Percentiles rank a stretch among this genome's conserved stretches.
Evolutionary conservation across 1,140 invertebrate genomes (phyloP).

Genomic region (Drosophila punjabiensis): DNA sequence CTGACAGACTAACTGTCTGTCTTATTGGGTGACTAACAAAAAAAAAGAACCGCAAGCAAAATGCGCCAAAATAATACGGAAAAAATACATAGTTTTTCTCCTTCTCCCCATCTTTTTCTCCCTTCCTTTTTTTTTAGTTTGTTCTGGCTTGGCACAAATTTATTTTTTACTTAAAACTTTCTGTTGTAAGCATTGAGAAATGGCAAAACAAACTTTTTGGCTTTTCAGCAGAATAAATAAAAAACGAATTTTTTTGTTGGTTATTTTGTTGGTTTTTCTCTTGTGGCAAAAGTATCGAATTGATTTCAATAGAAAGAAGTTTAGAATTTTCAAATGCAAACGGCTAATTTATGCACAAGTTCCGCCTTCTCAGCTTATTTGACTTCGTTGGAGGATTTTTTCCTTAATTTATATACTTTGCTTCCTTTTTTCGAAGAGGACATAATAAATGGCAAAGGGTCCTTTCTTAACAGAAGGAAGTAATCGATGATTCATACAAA

Average conservation of each 20-base stretch:
- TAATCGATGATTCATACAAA: slow-evolving; percentile 1
- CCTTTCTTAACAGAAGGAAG: not conserved
- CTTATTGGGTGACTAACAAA: slow-evolving; percentile 46
- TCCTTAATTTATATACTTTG: slow-evolving; percentile 71
- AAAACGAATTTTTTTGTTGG: slow-evolving; percentile 33
- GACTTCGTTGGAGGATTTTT: slow-evolving; percentile 41
- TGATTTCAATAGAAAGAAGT: slow-evolving; percentile 71
- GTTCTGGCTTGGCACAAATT: slow-evolving; percentile 69
- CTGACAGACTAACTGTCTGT: slow-evolving; percentile 49
- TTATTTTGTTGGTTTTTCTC: slow-evolving; percentile 25
- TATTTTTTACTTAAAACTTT: slow-evolving; percentile 84
- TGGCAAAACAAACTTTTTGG: slow-evolving; percentile 79
- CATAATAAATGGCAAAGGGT: slow-evolving; percentile 18
- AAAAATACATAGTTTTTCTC: slow-evolving; percentile 40
- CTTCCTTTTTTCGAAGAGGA: slow-evolving; percentile 31
- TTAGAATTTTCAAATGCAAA: slow-evolving; percentile 77
- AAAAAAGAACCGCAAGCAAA: slow-evolving; percentile 31
- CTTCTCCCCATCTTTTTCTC: slow-evolving; percentile 13
- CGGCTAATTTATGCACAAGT: slow-evolving; percentile 81
- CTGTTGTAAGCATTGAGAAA: slow-evolving; percentile 82
- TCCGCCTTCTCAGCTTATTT: slow-evolving; percentile 69
- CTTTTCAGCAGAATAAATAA: slow-evolving; percentile 65
- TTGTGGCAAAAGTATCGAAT: slow-evolving; percentile 66
- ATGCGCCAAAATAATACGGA: slow-evolving; percentile 63
- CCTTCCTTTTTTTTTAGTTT: slow-evolving; percentile 42